A percentile compares a stretch with the other conserved stretches of the same genome.
Evolutionary conservation across 2,113 vertebrate genomes (phyloP).

Genomic region (Vanacampus margaritifer): DNA sequence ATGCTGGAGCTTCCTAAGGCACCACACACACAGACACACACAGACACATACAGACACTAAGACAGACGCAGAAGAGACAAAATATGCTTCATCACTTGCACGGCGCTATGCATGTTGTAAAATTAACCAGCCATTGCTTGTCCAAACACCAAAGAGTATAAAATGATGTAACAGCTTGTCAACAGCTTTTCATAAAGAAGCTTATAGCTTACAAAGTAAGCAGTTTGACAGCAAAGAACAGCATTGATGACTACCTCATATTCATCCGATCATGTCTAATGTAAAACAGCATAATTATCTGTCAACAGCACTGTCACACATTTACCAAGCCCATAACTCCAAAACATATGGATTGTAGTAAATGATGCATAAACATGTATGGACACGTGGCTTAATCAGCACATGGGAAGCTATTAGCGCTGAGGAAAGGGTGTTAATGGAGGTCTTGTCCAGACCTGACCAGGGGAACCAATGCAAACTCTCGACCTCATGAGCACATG

Average conservation of each 20-base stretch:
- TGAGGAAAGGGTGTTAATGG: constrained; percentile 37
- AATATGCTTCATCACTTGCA: neutral
- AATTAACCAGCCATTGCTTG: neutral
- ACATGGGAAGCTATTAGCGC: constrained; percentile 26
- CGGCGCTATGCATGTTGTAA: neutral
- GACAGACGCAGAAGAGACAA: neutral
- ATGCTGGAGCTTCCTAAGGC: constrained; percentile 11
- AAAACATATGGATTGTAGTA: neutral
- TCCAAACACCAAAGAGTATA: neutral
- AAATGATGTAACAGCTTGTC: neutral
- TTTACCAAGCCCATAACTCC: neutral
- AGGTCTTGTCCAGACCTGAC: constrained; percentile 44
- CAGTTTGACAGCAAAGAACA: neutral
- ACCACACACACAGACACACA: neutral
- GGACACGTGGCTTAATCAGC: constrained; percentile 12
- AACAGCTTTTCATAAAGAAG: neutral
- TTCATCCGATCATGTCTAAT: neutral
- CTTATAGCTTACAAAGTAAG: too few relatives aligned
- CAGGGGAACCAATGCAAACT: neutral
- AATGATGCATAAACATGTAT: neutral
- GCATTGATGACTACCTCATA: neutral
- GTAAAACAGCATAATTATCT: neutral
- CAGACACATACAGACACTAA: neutral
- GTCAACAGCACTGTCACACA: neutral
- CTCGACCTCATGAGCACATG: constrained; percentile 18